Evolutionary conservation across 1,140 invertebrate species (phyloP).

Genomic region (Papilio helenus): DNA sequence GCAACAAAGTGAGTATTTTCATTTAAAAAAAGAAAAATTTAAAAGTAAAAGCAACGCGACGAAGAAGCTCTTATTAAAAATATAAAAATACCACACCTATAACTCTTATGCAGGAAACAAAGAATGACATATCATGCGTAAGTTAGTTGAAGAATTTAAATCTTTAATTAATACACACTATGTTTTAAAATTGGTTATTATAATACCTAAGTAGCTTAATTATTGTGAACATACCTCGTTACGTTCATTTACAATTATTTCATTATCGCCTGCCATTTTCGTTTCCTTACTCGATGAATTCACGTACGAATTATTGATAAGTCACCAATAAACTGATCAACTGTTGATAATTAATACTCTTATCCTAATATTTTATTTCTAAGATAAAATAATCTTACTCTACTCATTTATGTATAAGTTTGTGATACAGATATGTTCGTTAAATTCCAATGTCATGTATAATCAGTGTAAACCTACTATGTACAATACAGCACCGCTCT

Average conservation of each 20-base stretch:
- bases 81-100: too few species aligned
- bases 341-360: neutral
- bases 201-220: neutral
- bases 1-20: too few species aligned
- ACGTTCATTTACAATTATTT: constrained; percentile 21
- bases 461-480: too few species aligned
- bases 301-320: constrained; percentile 23
- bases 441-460: neutral
- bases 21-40: too few species aligned
- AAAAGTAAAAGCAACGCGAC: too few species aligned
- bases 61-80: too few species aligned
- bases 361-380: constrained; percentile 30
- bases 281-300: neutral
- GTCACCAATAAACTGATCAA: constrained; percentile 24
- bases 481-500: too few species aligned
- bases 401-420: neutral
- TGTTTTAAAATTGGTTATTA: too few species aligned
- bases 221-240: constrained; percentile 5
- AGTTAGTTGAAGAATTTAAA: too few species aligned
- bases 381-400: constrained; percentile 14
- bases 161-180: too few species aligned
- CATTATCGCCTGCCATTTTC: constrained; percentile 25
- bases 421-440: constrained; percentile 6
- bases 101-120: neutral
- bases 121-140: neutral